Conservation (phyloP, 2,888 invertebrate genomes). For the Stegophylla sp. region DNA sequence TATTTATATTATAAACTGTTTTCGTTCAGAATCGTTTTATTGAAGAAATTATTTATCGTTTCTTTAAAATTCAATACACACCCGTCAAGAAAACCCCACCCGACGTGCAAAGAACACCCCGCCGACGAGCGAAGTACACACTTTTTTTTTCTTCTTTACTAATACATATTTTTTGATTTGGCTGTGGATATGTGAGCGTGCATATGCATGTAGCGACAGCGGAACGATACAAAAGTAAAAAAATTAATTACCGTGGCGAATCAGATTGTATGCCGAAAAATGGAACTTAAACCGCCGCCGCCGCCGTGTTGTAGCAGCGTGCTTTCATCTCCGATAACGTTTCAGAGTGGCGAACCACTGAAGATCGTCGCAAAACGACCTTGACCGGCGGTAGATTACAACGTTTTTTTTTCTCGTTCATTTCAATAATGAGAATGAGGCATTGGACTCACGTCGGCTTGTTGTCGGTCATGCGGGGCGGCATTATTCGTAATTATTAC, state of each 20-base stretch:
- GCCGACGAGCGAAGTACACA: too few species aligned
- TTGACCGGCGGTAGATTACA: conserved; percentile 27
- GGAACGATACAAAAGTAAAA: background rate
- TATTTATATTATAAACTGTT: too few species aligned
- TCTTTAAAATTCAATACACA: too few species aligned
- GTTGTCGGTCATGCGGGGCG: background rate
- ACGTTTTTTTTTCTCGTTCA: background rate
- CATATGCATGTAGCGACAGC: too few species aligned
- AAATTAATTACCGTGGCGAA: background rate
- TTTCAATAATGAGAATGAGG: conserved; percentile 10
- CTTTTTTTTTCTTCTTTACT: too few species aligned
- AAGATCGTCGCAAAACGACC: conserved; percentile 3
- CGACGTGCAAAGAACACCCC: too few species aligned
- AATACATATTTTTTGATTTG: too few species aligned
- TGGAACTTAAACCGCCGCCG: background rate
- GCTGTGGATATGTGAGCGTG: too few species aligned
- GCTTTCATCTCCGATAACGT: background rate
- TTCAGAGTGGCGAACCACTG: background rate
- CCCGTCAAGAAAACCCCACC: too few species aligned
- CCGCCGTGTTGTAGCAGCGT: background rate
- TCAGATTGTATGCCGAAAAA: background rate
- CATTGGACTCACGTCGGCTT: background rate
- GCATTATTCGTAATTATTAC: background rate
- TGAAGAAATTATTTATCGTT: too few species aligned
- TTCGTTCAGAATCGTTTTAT: too few species aligned